These are phyloP conservation scores for Eupithecia abbreviata DNA, from an alignment of 2,888 invertebrate genomes.

Conservation along the genomic window DNA sequence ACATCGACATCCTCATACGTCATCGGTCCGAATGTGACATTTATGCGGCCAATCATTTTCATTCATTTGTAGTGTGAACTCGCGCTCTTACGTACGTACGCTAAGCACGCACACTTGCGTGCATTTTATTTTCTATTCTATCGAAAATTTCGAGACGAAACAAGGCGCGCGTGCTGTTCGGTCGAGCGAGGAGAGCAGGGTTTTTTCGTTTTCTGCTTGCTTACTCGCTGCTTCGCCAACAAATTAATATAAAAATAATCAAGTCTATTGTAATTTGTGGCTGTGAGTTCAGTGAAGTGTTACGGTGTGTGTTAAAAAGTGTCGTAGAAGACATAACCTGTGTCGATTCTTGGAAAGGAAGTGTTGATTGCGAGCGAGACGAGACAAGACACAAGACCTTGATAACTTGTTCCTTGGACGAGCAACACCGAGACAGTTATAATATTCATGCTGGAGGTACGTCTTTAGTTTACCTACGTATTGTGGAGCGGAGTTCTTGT, in stretches of 20 bases:
- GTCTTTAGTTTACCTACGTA: conserved; percentile 74
- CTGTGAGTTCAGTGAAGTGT: conserved; percentile 32
- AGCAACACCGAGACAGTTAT: conserved; percentile 77
- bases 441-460: conserved; percentile 83
- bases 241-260: conserved; percentile 2
- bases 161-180: conserved; percentile 2
- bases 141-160: background rate
- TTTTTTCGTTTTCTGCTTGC: conserved; percentile 1
- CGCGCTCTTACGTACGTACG: conserved; percentile 54
- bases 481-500: conserved; percentile 67
- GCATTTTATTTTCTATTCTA: background rate
- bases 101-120: background rate
- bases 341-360: conserved; percentile 80
- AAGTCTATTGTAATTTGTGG: background rate
- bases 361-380: conserved; percentile 65
- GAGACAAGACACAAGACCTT: conserved; percentile 83
- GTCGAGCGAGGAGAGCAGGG: conserved; percentile 11
- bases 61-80: conserved; percentile 66
- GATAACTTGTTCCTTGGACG: conserved; percentile 83
- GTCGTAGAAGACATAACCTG: conserved; percentile 67
- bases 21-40: conserved; percentile 63
- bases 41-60: conserved; percentile 63
- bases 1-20: conserved; percentile 65
- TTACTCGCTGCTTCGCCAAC: background rate
- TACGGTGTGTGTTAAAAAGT: conserved; percentile 50